A percentile compares a stretch with the other conserved stretches of the same genome.
phyloP scores from a whole-genome alignment of 2,888 invertebrate genomes.

The Melipona bicolor region DNA sequence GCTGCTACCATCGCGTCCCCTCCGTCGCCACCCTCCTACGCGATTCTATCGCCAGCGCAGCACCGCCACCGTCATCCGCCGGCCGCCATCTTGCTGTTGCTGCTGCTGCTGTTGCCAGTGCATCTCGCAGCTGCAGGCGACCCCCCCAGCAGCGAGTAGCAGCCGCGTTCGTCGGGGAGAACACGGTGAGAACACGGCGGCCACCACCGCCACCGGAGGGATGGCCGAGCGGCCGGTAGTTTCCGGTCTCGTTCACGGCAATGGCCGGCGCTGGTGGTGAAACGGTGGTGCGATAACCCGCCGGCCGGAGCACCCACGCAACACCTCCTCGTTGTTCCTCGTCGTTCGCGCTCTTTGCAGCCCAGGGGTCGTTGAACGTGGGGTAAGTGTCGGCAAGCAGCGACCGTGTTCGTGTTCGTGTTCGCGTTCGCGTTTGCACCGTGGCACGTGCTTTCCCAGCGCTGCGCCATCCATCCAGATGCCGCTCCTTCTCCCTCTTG shows the following conservation, averaged over 20 bases:
- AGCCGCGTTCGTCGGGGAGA: neutral
- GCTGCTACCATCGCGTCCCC: neutral
- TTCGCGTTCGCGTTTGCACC: neutral
- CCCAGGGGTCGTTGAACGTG: constrained; percentile 71
- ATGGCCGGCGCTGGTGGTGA: constrained; percentile 44
- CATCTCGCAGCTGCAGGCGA: constrained; percentile 20
- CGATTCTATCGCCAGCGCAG: constrained; percentile 40
- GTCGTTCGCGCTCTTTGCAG: constrained; percentile 38
- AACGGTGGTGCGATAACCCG: constrained; percentile 52
- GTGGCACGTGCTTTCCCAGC: constrained; percentile 64
- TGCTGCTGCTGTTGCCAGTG: constrained; percentile 27
- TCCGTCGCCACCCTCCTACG: constrained; percentile 12
- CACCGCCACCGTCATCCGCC: constrained; percentile 13
- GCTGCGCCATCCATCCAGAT: constrained; percentile 16
- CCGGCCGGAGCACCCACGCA: neutral
- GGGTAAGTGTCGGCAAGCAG: constrained; percentile 65
- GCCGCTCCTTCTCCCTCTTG: constrained; percentile 10
- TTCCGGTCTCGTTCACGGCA: constrained; percentile 51
- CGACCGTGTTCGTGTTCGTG: constrained; percentile 22
- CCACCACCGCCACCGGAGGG: neutral
- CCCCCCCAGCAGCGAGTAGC: neutral
- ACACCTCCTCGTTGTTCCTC: constrained; percentile 26
- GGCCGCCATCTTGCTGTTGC: constrained; percentile 64
- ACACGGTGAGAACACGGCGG: neutral
- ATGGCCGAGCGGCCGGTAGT: constrained; percentile 18